Percentiles rank a stretch among this genome's conserved stretches.
These are phyloP conservation scores for Pogonomyrmex barbatus DNA, from an alignment of 1,140 invertebrate species.

Conservation along the genomic window DNA sequence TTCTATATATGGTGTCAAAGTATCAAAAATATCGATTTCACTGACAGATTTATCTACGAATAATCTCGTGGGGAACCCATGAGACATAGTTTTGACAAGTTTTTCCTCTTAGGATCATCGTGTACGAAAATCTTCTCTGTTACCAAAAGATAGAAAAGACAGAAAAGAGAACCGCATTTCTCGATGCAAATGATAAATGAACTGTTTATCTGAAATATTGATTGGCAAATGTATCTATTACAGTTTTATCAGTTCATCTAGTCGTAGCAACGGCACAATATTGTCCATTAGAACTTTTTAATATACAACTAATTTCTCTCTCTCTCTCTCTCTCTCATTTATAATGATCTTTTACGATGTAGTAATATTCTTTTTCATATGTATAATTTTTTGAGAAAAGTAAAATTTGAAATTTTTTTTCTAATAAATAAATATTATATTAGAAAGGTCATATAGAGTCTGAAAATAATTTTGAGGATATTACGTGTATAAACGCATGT, in stretches of 20 bases:
- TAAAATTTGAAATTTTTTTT: not conserved
- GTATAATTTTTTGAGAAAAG: not conserved
- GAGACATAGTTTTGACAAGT: slow-evolving; percentile 68
- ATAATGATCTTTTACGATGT: slow-evolving; percentile 39
- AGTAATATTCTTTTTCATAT: not conserved
- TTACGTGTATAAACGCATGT: not conserved
- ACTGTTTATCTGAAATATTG: slow-evolving; percentile 75
- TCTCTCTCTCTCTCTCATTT: slow-evolving; percentile 40
- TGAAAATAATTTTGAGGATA: not conserved
- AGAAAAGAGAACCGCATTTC: not conserved
- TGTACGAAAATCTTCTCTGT: not conserved
- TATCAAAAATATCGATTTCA: slow-evolving; percentile 62
- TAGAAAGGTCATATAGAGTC: not conserved
- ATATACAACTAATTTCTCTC: not conserved
- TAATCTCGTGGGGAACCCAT: not conserved
- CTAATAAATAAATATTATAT: not conserved
- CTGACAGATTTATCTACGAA: slow-evolving; percentile 50
- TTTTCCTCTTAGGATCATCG: slow-evolving; percentile 65
- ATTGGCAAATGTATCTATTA: slow-evolving; percentile 69
- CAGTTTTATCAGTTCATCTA: slow-evolving; percentile 52
- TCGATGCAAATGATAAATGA: slow-evolving; percentile 74
- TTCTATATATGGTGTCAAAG: slow-evolving; percentile 25
- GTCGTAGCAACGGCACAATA: slow-evolving; percentile 25
- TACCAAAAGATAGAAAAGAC: slow-evolving; percentile 20
- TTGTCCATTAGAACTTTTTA: slow-evolving; percentile 69